These are phyloP conservation scores for Urocolius indicus DNA, from an alignment of 2,113 vertebrate genomes.

Conservation along the genomic window DNA sequence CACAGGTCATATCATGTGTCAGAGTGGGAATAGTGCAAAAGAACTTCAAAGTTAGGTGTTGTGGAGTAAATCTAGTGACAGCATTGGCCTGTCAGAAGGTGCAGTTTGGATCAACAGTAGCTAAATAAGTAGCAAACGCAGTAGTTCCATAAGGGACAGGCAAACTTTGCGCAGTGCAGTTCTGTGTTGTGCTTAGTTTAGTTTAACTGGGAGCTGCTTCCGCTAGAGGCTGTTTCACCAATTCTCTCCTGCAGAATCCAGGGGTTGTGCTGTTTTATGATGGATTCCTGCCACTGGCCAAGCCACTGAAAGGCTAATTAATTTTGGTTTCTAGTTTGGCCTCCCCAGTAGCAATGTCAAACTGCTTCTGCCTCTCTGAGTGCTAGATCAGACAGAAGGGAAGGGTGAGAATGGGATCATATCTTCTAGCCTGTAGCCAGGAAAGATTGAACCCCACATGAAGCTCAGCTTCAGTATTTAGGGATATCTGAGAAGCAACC, in stretches of 20 bases:
- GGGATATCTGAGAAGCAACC: neutral
- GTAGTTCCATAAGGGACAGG: neutral
- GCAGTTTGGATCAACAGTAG: neutral
- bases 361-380: neutral
- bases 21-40: neutral
- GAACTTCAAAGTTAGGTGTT: neutral
- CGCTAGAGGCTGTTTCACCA: neutral
- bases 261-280: neutral
- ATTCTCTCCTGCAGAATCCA: neutral
- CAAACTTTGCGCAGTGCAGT: accelerated
- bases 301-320: neutral
- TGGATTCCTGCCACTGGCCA: neutral
- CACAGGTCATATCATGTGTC: neutral
- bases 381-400: neutral
- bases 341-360: neutral
- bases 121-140: neutral
- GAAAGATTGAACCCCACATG: neutral
- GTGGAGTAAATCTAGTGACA: neutral
- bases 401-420: neutral
- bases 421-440: neutral
- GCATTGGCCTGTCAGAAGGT: neutral
- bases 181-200: neutral
- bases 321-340: neutral
- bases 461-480: neutral
- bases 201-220: neutral